Percentiles rank a stretch among this genome's conserved stretches.
Evolutionary conservation across 2,888 invertebrate genomes (phyloP).

Genomic region (Orchesella flavescens): DNA sequence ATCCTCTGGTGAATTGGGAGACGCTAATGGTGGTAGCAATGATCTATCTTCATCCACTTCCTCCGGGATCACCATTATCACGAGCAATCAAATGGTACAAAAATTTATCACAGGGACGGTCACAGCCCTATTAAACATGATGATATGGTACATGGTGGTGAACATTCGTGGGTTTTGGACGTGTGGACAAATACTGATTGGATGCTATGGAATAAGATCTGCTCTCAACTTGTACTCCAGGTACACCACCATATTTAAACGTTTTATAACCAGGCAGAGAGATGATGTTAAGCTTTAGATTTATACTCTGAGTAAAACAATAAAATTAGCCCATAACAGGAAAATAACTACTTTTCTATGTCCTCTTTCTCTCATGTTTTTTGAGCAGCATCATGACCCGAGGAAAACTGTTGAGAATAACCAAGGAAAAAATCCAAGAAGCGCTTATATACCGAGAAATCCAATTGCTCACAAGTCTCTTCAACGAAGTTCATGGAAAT

Average conservation of each 20-base stretch:
- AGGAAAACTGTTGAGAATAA: conserved; percentile 47
- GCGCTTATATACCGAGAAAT: conserved; percentile 55
- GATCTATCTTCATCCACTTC: conserved; percentile 35
- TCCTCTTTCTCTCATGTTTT: neutral
- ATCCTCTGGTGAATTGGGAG: neutral
- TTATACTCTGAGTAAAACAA: no score
- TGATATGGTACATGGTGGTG: conserved; percentile 47
- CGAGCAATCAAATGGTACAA: conserved; percentile 48
- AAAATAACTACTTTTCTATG: no score
- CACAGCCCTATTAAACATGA: conserved; percentile 44
- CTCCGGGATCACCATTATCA: conserved; percentile 36
- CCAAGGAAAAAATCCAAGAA: conserved; percentile 50
- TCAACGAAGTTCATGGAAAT: conserved; percentile 57
- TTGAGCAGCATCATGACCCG: conserved; percentile 47
- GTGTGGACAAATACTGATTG: conserved; percentile 47
- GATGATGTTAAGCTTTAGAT: no score
- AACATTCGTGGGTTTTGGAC: conserved; percentile 52
- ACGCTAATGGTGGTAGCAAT: conserved; percentile 10
- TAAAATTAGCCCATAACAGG: no score
- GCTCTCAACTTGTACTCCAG: conserved; percentile 49
- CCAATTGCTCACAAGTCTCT: conserved; percentile 53
- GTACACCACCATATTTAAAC: conserved; percentile 10
- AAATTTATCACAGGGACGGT: conserved; percentile 46
- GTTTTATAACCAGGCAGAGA: neutral
- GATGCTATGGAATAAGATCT: conserved; percentile 50